Evolutionary conservation across 1,140 invertebrate species (phyloP).

Genomic region (Hesperophylax magnus): DNA sequence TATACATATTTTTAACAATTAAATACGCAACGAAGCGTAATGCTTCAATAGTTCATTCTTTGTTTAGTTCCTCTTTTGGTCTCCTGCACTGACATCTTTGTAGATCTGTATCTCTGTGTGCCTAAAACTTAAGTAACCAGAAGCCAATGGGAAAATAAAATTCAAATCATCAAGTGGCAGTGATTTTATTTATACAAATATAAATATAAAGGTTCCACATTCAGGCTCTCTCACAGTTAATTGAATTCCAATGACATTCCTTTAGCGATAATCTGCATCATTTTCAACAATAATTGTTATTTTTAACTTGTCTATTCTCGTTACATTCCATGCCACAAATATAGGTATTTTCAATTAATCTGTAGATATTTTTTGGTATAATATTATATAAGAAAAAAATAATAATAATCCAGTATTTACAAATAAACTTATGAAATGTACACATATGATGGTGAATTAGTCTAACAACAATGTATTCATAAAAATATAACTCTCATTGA

Average conservation of each 20-base stretch:
- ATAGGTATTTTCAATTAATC: slow-evolving; percentile 56
- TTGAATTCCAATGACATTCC: slow-evolving; percentile 37
- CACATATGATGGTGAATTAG: slow-evolving; percentile 21
- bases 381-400: slow-evolving; percentile 38
- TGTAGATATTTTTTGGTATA: slow-evolving; percentile 55
- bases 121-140: no score
- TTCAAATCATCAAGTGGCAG: slow-evolving; percentile 49
- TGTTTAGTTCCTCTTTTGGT: no score
- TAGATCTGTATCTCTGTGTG: no score
- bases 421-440: slow-evolving; percentile 39
- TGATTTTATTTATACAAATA: slow-evolving; percentile 58
- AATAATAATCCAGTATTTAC: slow-evolving; percentile 20
- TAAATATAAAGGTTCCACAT: slow-evolving; percentile 56
- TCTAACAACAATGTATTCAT: slow-evolving; percentile 1
- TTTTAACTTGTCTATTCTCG: slow-evolving; percentile 43
- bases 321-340: slow-evolving; percentile 46
- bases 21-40: no score
- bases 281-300: slow-evolving; percentile 37
- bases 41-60: no score
- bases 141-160: no score
- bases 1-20: no score
- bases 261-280: background rate
- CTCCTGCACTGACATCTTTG: no score
- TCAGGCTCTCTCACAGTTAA: slow-evolving; percentile 56
- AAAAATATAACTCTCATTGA: slow-evolving; percentile 13